Conservation (phyloP, 2,888 invertebrate species). For the Celastrina argiolus region DNA sequence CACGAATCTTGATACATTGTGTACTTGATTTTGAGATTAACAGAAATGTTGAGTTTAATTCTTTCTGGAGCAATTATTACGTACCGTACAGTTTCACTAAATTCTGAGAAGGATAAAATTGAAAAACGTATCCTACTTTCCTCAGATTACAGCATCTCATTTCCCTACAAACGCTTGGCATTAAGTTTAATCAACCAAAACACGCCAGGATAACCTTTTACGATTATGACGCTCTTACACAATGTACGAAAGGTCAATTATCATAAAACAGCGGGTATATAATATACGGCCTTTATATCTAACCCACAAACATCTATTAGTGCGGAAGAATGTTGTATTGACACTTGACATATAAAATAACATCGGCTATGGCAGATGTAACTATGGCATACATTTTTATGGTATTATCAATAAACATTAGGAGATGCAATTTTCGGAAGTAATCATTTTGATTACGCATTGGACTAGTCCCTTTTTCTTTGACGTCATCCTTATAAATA, state of each 20-base stretch:
- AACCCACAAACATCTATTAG: not conserved
- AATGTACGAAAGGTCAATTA: not conserved
- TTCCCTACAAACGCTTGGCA: not conserved
- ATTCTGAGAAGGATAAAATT: not conserved
- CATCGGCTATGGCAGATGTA: not conserved
- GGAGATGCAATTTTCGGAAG: not conserved
- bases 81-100: not conserved
- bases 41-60: not conserved
- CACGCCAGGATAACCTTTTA: constrained; percentile 5
- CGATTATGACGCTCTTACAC: not conserved
- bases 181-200: not conserved
- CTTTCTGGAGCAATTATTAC: not conserved
- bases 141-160: not conserved
- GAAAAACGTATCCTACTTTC: not conserved
- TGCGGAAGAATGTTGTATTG: not conserved
- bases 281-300: not conserved
- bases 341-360: not conserved
- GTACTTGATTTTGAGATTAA: not conserved
- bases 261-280: not conserved
- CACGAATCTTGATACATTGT: no score
- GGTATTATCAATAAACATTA: not conserved
- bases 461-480: no score
- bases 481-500: no score
- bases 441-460: not conserved
- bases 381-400: not conserved